A percentile compares a stretch with the other conserved stretches of the same genome.
Conservation (phyloP, 1,140 invertebrate genomes). For the Papilio machaon region DNA sequence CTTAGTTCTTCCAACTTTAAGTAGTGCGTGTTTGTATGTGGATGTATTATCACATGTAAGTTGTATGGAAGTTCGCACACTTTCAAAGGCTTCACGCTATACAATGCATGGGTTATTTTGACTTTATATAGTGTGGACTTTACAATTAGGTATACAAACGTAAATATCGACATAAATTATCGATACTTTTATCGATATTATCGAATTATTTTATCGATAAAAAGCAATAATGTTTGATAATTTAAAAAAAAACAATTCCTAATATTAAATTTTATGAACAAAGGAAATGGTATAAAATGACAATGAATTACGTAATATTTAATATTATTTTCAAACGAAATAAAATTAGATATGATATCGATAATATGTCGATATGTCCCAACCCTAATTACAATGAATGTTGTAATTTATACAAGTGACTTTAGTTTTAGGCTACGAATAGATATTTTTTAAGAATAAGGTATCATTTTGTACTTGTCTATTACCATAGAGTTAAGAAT, state of each 20-base stretch:
- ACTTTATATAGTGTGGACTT: constrained; percentile 16
- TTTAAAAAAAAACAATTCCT: not conserved
- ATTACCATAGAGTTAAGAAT: constrained; percentile 78
- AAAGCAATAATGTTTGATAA: not conserved
- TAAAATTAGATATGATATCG: not conserved
- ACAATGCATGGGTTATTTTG: constrained; percentile 31
- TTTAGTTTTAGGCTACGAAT: constrained; percentile 78
- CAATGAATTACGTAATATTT: not conserved
- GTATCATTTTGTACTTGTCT: constrained; percentile 82
- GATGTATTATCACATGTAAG: not conserved
- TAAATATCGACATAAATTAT: constrained; percentile 10
- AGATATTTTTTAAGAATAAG: constrained; percentile 77
- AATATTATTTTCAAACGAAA: not conserved
- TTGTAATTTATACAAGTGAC: constrained; percentile 76
- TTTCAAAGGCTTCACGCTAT: constrained; percentile 3
- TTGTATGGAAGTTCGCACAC: not conserved
- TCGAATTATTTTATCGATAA: not conserved
- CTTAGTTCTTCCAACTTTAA: constrained; percentile 77
- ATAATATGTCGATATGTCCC: constrained; percentile 31
- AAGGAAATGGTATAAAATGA: not conserved
- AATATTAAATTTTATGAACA: not conserved
- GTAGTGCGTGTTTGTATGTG: constrained; percentile 59
- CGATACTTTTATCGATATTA: constrained; percentile 6
- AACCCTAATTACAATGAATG: constrained; percentile 57
- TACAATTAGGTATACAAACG: not conserved